A percentile compares a stretch with the other conserved stretches of the same genome.
Evolutionary conservation across 2,888 invertebrate species (phyloP).

Genomic region (Rhagophthalmus giganteus): DNA sequence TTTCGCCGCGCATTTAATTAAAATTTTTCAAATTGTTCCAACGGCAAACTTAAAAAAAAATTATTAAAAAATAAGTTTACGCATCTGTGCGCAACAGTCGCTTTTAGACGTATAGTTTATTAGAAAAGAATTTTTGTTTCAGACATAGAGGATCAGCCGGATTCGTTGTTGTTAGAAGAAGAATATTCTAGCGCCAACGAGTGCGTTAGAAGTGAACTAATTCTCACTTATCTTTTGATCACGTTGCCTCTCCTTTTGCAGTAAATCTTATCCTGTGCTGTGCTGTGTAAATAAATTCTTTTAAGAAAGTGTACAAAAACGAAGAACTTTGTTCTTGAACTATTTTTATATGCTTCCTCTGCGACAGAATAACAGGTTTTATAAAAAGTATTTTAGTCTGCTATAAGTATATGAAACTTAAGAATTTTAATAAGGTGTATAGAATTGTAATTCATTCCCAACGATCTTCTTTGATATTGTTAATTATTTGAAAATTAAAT

Average conservation of each 20-base stretch:
- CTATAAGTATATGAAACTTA: too few species aligned
- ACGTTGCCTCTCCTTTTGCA: slow-evolving; percentile 44
- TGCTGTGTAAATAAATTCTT: slow-evolving; percentile 30
- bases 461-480: background rate
- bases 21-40: too few species aligned
- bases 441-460: too few species aligned
- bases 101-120: too few species aligned
- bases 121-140: slow-evolving; percentile 35
- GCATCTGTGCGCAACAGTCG: too few species aligned
- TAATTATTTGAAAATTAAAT: background rate
- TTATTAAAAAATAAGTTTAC: too few species aligned
- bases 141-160: slow-evolving; percentile 45
- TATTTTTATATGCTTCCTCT: slow-evolving; percentile 46
- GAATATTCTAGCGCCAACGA: slow-evolving; percentile 41
- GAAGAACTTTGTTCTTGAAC: slow-evolving; percentile 35
- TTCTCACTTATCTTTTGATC: slow-evolving; percentile 39
- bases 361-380: slow-evolving; percentile 24
- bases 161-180: slow-evolving; percentile 46
- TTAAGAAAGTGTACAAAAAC: slow-evolving; percentile 20
- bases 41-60: too few species aligned
- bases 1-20: too few species aligned
- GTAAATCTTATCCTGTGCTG: slow-evolving; percentile 41
- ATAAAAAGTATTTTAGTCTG: slow-evolving; percentile 8
- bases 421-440: too few species aligned
- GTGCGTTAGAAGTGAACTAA: slow-evolving; percentile 35